These are phyloP conservation scores for Tauraco hartlaubi DNA, from an alignment of 2,797 vertebrate species.

Conservation along the genomic window DNA sequence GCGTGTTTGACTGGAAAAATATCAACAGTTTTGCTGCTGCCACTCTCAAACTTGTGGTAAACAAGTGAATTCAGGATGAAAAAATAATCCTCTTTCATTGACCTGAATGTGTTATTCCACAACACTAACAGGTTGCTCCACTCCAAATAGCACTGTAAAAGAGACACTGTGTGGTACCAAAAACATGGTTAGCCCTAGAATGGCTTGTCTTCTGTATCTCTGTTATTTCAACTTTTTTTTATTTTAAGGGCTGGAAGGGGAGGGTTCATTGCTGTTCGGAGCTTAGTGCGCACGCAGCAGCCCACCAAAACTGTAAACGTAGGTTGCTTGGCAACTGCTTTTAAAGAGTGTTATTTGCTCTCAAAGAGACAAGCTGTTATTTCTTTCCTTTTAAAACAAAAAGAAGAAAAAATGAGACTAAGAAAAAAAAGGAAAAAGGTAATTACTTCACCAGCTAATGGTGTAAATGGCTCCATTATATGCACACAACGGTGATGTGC, in stretches of 20 bases:
- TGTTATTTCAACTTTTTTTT: constrained; percentile 13
- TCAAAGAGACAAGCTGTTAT: constrained; percentile 74
- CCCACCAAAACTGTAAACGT: constrained; percentile 76
- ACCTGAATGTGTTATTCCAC: not conserved
- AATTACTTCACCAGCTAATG: constrained; percentile 32
- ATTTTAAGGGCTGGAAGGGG: not conserved
- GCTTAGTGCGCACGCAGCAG: constrained; percentile 65
- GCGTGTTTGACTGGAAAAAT: not conserved
- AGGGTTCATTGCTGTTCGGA: constrained; percentile 61
- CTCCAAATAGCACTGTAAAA: not conserved
- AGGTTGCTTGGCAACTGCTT: constrained; percentile 82
- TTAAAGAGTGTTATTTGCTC: constrained; percentile 80
- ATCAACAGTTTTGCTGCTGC: not conserved
- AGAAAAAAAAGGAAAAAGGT: not conserved
- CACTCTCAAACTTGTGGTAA: constrained; percentile 14
- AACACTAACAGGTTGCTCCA: not conserved
- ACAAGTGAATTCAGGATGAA: not conserved
- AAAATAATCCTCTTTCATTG: not conserved
- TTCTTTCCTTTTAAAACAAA: constrained; percentile 79
- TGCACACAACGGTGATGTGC: not conserved
- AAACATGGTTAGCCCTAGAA: not conserved
- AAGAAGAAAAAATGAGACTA: not conserved
- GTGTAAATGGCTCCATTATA: not conserved
- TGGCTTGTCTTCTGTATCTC: not conserved
- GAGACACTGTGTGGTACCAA: not conserved